A percentile compares a stretch with the other conserved stretches of the same genome.
These are phyloP conservation scores for Meganola albula DNA, from an alignment of 2,888 invertebrate species.

Conservation along the genomic window DNA sequence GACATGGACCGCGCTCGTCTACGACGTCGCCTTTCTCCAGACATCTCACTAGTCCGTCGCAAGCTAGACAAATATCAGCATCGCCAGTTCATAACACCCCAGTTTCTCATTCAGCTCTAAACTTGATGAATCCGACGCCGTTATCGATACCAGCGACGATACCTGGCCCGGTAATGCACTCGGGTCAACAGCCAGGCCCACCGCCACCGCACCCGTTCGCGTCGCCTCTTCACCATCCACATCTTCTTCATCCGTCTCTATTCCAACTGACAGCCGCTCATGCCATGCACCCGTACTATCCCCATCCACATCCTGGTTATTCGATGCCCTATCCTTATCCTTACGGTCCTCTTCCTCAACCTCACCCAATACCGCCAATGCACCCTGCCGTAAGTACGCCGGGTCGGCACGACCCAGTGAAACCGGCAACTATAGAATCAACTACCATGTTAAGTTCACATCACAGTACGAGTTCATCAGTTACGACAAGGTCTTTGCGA, in stretches of 20 bases:
- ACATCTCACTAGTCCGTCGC: constrained; percentile 70
- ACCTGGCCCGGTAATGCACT: constrained; percentile 84
- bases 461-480: constrained; percentile 83
- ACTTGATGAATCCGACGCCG: constrained; percentile 79
- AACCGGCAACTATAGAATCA: constrained; percentile 77
- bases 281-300: constrained; percentile 83
- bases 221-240: constrained; percentile 84
- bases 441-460: constrained; percentile 84
- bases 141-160: constrained; percentile 80
- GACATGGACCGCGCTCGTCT: constrained; percentile 59
- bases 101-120: constrained; percentile 79
- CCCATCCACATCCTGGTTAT: constrained; percentile 83
- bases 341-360: constrained; percentile 84
- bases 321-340: constrained; percentile 85
- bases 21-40: constrained; percentile 72
- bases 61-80: constrained; percentile 68
- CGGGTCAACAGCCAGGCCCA: constrained; percentile 84
- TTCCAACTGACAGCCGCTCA: constrained; percentile 78
- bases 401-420: constrained; percentile 69
- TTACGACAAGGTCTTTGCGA: constrained; percentile 81
- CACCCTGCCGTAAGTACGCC: constrained; percentile 67
- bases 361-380: constrained; percentile 85
- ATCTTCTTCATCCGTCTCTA: constrained; percentile 80
- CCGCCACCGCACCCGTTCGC: constrained; percentile 83
- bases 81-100: constrained; percentile 70